These are phyloP conservation scores for Porphyrio hochstetteri DNA, from an alignment of 2,113 vertebrate species.

Conservation along the genomic window DNA sequence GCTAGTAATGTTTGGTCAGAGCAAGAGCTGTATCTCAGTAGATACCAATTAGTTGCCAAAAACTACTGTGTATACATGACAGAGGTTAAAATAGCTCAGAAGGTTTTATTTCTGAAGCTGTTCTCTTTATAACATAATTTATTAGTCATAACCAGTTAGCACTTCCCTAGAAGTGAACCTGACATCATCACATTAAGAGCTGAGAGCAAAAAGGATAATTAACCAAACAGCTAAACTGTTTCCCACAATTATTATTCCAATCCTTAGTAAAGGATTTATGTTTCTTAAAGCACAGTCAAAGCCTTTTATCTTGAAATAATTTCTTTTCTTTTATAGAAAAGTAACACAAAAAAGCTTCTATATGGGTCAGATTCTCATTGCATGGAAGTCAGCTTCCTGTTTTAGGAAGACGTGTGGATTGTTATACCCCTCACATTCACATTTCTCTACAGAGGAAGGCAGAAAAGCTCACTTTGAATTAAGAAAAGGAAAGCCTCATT, in stretches of 20 bases:
- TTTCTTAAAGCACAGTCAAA: conserved; percentile 41
- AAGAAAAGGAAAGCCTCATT: background rate
- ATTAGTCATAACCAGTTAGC: conserved; percentile 59
- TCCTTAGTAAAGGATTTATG: conserved; percentile 9
- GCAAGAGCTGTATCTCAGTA: background rate
- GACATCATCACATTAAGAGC: background rate
- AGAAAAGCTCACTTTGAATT: background rate
- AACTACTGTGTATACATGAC: conserved; percentile 23
- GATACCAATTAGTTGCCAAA: conserved; percentile 20
- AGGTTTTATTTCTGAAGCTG: conserved; percentile 47
- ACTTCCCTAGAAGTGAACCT: conserved; percentile 25
- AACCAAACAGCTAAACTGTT: conserved; percentile 32
- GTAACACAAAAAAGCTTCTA: background rate
- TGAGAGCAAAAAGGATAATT: conserved; percentile 44
- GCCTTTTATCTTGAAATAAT: background rate
- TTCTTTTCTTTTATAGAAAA: background rate
- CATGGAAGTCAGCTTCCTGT: background rate
- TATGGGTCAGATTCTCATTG: background rate
- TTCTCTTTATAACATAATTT: conserved; percentile 41
- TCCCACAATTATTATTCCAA: conserved; percentile 64
- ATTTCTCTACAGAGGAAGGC: background rate
- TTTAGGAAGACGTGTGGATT: background rate
- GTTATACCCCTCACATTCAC: background rate
- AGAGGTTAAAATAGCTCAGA: conserved; percentile 58
- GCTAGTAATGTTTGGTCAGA: background rate